Percentiles rank a stretch among this genome's conserved stretches.
Evolutionary conservation across 2,113 vertebrate species (phyloP).

Genomic region (Phyllostomus discolor): DNA sequence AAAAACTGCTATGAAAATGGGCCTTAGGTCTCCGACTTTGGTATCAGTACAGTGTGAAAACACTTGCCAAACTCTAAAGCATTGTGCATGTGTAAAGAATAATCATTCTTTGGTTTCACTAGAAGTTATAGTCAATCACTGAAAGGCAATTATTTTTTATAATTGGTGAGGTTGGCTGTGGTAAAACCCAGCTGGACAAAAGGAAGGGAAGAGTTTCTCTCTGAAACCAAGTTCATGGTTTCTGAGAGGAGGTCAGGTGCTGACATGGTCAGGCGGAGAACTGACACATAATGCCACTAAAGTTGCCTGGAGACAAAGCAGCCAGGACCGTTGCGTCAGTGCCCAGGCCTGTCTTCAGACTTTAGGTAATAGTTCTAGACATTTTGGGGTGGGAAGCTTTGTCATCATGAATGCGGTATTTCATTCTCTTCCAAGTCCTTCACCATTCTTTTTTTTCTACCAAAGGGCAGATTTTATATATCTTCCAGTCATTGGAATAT

Average conservation of each 20-base stretch:
- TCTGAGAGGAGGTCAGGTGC: not conserved
- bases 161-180: not conserved
- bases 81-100: not conserved
- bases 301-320: not conserved
- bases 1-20: not conserved
- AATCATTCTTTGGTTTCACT: not conserved
- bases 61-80: not conserved
- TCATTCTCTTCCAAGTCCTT: not conserved
- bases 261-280: not conserved
- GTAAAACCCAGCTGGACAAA: not conserved
- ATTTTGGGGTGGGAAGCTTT: not conserved
- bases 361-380: not conserved
- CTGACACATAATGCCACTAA: not conserved
- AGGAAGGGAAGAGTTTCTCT: not conserved
- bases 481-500: not conserved
- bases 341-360: not conserved
- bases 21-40: not conserved
- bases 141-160: not conserved
- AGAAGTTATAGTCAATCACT: not conserved
- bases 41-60: not conserved
- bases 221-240: not conserved
- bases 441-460: not conserved
- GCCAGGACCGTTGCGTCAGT: rapidly evolving
- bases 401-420: not conserved
- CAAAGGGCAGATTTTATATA: not conserved